Conservation (phyloP, 2,888 invertebrate genomes). For the Eupithecia subumbrata region DNA sequence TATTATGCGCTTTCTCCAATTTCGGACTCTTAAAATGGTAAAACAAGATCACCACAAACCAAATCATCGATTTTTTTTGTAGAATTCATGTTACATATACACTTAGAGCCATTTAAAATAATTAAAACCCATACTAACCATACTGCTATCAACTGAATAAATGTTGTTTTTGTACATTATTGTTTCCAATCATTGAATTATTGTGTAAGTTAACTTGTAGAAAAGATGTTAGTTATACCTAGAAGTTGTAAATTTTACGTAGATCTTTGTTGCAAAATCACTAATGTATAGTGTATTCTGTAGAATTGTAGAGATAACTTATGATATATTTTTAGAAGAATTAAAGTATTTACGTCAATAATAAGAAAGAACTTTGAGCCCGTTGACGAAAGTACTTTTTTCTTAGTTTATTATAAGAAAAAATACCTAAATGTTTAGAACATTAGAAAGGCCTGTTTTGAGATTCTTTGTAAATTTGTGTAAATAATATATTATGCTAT, state of each 20-base stretch:
- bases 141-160: neutral
- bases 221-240: neutral
- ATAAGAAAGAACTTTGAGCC: constrained; percentile 72
- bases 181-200: neutral
- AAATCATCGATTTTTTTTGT: too few relatives aligned
- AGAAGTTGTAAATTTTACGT: constrained; percentile 17
- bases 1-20: neutral
- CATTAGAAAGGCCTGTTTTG: constrained; percentile 36
- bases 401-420: constrained; percentile 23
- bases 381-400: constrained; percentile 76
- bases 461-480: constrained; percentile 50
- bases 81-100: too few relatives aligned
- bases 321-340: constrained; percentile 38
- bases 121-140: too few relatives aligned
- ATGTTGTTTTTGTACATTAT: neutral
- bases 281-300: neutral
- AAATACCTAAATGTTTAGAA: constrained; percentile 27
- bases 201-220: neutral
- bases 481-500: constrained; percentile 44
- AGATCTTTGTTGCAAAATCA: constrained; percentile 5
- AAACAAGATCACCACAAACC: too few relatives aligned
- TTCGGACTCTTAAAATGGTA: too few relatives aligned
- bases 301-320: constrained; percentile 32
- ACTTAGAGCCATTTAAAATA: too few relatives aligned
- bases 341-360: constrained; percentile 73